A percentile compares a stretch with the other conserved stretches of the same genome.
phyloP scores from a whole-genome alignment of 2,113 vertebrate genomes.

The Eclectus roratus region DNA sequence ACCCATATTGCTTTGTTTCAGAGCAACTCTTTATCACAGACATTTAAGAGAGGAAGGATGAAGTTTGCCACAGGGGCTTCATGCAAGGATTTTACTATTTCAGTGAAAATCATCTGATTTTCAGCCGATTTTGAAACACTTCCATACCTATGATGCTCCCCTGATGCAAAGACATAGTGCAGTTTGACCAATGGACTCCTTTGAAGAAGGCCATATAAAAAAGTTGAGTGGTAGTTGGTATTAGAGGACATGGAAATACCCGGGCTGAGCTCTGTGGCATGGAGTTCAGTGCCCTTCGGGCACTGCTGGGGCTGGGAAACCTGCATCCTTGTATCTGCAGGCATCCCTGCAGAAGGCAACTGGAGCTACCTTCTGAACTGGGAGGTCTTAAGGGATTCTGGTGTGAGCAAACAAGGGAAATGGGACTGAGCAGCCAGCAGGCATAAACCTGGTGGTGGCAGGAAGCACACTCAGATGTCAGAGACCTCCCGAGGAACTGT shows the following conservation, averaged over 20 bases:
- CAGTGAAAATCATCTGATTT: neutral
- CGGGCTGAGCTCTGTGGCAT: neutral
- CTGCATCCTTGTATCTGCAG: neutral
- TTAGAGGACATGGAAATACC: neutral
- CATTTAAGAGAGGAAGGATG: neutral
- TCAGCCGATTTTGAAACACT: neutral
- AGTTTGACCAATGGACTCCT: neutral
- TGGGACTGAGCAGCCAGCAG: neutral
- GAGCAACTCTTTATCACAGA: neutral
- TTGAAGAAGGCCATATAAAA: neutral
- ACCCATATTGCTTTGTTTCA: neutral
- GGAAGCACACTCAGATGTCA: neutral
- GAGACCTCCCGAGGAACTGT: neutral
- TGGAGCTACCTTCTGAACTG: neutral
- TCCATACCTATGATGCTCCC: neutral
- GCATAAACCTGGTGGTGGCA: accelerated
- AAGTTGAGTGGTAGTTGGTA: neutral
- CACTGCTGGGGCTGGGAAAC: neutral
- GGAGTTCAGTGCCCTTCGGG: neutral
- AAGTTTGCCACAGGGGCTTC: neutral
- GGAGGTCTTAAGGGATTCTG: neutral
- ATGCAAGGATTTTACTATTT: neutral
- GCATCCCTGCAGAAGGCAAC: neutral
- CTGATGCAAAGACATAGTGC: neutral
- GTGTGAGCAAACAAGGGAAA: neutral